Base-by-base conservation (phyloP, 2,113 vertebrate genomes). In the Sylvilagus bachmani region DNA sequence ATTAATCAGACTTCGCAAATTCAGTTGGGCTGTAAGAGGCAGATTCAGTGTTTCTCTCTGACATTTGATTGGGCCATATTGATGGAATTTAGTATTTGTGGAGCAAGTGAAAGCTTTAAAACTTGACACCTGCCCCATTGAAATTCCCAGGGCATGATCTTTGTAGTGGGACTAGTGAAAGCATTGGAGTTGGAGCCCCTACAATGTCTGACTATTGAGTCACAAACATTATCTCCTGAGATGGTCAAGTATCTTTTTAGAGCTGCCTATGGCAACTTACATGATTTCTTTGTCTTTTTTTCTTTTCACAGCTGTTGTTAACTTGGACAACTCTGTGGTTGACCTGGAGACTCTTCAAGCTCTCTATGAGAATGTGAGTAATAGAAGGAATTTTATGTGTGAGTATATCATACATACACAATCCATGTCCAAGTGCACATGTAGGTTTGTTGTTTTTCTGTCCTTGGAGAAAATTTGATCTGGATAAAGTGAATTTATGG, bases 291-390 rank as follows among this genome's bases (percentile, higher is more conserved):
- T 97, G 77, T 89, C 74, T 31, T 25, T 91, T 86, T 97, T 95
- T 91, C 86, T 92, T 44, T 92, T 53, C 75, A 91, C 97, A 99
- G 99, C 99, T 93, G 98, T 99, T 97, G 98, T 99, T 97, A 99
- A 99, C 98, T 98, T 99, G 99, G 99, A 99, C 98, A 99, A 99
- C 97, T 99, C 99, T 58, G 98, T 99, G 91, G 99, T 99, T 95
- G 99, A 99, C 97, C 98, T 99, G 97, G 99, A 99, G 98, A 99
- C 99, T 2, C 99, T 99, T 94, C 99, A 99, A 98, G 99, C 99
- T 55, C 98, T 99, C 17, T 99, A 99, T 98, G 99, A 99, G 98
- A 99, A 99, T 98, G 99, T 99, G 98, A 99, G 99, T 98, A 98
- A 89, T 87, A 93, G 95, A 96, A 92, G 75, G 74, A 95, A 97